Conservation (phyloP, 2,797 vertebrate species). For the Monodelphis domestica region DNA sequence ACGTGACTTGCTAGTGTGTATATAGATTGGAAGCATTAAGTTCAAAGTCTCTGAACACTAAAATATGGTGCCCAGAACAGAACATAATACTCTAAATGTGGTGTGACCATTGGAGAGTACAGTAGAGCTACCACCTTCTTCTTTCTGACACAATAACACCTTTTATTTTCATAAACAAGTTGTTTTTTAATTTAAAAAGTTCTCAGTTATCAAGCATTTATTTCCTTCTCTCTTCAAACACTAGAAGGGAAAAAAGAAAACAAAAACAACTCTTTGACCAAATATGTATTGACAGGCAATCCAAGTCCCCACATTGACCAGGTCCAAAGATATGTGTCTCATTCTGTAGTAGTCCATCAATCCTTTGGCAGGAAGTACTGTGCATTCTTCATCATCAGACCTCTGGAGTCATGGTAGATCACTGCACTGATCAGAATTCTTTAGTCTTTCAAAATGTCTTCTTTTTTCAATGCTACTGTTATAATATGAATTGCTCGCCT, state of each 20-base stretch:
- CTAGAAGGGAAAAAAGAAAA: background rate
- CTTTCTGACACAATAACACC: background rate
- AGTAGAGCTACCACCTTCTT: background rate
- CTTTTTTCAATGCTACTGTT: background rate
- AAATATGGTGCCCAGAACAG: background rate
- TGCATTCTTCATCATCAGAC: background rate
- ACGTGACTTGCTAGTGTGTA: background rate
- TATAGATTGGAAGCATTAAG: background rate
- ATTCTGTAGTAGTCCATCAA: background rate
- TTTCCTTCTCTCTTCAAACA: background rate
- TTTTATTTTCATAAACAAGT: no score
- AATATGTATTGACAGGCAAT: background rate
- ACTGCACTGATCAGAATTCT: background rate
- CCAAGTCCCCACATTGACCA: background rate
- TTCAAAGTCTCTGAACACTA: background rate
- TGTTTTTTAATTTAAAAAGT: background rate
- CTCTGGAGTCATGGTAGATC: background rate
- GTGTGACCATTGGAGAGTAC: background rate
- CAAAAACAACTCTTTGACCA: background rate
- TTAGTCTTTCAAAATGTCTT: background rate
- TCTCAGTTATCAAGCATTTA: background rate
- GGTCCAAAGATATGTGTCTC: background rate
- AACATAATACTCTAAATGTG: background rate
- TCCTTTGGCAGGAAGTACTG: background rate
- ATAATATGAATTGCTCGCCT: background rate